Evolutionary conservation across 2,113 vertebrate species (phyloP).

Genomic region (Microtus ochrogaster): DNA sequence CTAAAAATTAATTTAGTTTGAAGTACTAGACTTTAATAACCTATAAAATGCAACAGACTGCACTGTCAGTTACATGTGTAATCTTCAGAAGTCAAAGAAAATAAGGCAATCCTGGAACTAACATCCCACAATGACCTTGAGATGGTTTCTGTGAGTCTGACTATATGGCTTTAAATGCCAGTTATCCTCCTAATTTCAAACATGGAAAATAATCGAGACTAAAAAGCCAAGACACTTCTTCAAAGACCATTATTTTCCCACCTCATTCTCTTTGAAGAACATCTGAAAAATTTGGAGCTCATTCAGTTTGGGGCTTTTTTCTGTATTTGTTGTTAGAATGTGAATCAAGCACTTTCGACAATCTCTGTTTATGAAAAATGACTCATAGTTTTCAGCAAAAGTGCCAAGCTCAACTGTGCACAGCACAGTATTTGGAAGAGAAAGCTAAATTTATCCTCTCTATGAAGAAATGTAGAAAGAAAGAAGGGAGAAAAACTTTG

Average conservation of each 20-base stretch:
- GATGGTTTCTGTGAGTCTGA: neutral
- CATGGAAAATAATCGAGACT: neutral
- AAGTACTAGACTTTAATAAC: slow-evolving; percentile 16
- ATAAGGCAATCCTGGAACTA: neutral
- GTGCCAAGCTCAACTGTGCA: slow-evolving; percentile 58
- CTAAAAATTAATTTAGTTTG: neutral
- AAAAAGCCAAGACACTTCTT: slow-evolving; percentile 10
- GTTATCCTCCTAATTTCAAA: slow-evolving; percentile 46
- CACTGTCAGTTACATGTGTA: neutral
- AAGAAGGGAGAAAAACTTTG: neutral
- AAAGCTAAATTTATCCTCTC: slow-evolving; percentile 70
- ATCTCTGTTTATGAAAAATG: slow-evolving; percentile 77
- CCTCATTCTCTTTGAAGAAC: neutral
- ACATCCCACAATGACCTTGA: neutral
- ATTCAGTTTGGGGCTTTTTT: slow-evolving; percentile 58
- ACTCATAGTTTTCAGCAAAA: slow-evolving; percentile 73
- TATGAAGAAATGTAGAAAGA: slow-evolving; percentile 56
- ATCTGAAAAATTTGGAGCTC: slow-evolving; percentile 57
- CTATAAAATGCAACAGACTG: slow-evolving; percentile 39
- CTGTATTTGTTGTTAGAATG: slow-evolving; percentile 63
- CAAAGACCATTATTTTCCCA: neutral
- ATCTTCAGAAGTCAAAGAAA: neutral
- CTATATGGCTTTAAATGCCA: neutral
- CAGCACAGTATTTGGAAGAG: slow-evolving; percentile 30
- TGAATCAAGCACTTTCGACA: slow-evolving; percentile 71